Base-by-base conservation (phyloP, 2,797 vertebrate genomes). In the Falco peregrinus region DNA sequence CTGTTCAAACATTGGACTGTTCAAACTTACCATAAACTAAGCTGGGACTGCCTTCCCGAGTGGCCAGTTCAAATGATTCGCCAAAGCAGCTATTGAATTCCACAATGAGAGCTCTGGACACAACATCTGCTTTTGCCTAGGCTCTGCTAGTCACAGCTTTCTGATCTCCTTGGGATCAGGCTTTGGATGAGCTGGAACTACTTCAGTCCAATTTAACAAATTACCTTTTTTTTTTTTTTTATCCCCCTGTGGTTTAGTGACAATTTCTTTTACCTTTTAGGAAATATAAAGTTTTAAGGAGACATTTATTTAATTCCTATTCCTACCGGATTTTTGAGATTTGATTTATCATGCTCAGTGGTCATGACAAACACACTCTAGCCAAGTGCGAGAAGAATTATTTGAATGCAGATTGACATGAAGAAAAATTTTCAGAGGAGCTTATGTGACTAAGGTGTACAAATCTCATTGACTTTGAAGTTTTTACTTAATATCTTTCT, bases 121-220 rank as follows among this genome's bases (percentile, higher is more conserved):
- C 50, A 90, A 85, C 96, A 97, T 97, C 95, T 98, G 96, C 96
- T 92, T 67, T 92, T 94, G 93, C 84, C 94, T 96, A 54, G 91
- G 93, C 92, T 70, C 87, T 92, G 80, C 90, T 95, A 69, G 92
- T 93, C 90, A 71, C 75, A 81, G 76, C 92, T 91, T 89, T 95
- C 87, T 97, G 92, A 94, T 96, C 95, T 95, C 93, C 78, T 95
- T 87, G 82, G 90, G 93, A 96, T 84, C n/a, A 82, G 67, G 73
- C 89, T 96, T 91, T 81, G 92, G 96, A 96, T 37, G 65, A 97
- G 88, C 95, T 96, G 95, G 93, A 97, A 95, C 82, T 45, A 75
- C 87, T 94, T 93, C 84, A 33, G 61, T 80, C 84, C 83, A 25
- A 84, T 83, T 83, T 95, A 93, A 96, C 57, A 95, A 81, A 79